These are phyloP conservation scores for Micrasema minimum DNA, from an alignment of 1,140 invertebrate genomes.

Conservation along the genomic window DNA sequence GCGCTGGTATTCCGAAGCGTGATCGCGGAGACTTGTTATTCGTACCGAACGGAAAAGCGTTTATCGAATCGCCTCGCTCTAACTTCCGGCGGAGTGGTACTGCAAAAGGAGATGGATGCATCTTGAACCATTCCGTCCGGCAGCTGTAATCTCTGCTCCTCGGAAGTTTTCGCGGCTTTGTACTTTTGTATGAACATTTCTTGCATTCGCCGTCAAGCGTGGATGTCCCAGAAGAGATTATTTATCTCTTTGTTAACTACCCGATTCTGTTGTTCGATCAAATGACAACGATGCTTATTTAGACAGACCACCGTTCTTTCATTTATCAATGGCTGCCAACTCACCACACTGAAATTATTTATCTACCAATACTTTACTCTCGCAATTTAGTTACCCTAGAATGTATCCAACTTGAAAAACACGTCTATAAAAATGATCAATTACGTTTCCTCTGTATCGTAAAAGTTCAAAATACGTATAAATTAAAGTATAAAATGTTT, in stretches of 20 bases:
- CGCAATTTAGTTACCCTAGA: too few relatives aligned
- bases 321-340: too few relatives aligned
- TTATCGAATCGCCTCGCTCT: conserved; percentile 40
- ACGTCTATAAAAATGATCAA: too few relatives aligned
- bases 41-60: conserved; percentile 31
- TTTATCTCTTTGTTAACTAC: conserved; percentile 26
- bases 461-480: too few relatives aligned
- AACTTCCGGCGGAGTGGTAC: conserved; percentile 32
- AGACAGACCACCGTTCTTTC: too few relatives aligned
- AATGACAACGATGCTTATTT: too few relatives aligned
- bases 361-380: too few relatives aligned
- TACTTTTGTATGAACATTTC: conserved; percentile 26
- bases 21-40: conserved; percentile 25
- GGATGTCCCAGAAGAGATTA: conserved; percentile 11
- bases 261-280: not conserved
- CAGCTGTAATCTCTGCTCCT: conserved; percentile 4
- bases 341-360: too few relatives aligned
- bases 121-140: not conserved
- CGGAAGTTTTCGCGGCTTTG: conserved; percentile 15
- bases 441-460: not conserved
- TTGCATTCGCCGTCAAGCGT: conserved; percentile 25
- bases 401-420: too few relatives aligned
- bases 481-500: conserved; percentile 9
- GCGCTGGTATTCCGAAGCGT: conserved; percentile 9
- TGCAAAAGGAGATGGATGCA: conserved; percentile 30